These are phyloP conservation scores for Tretioscincus oriximinensis DNA, from an alignment of 2,113 vertebrate species.

Conservation along the genomic window DNA sequence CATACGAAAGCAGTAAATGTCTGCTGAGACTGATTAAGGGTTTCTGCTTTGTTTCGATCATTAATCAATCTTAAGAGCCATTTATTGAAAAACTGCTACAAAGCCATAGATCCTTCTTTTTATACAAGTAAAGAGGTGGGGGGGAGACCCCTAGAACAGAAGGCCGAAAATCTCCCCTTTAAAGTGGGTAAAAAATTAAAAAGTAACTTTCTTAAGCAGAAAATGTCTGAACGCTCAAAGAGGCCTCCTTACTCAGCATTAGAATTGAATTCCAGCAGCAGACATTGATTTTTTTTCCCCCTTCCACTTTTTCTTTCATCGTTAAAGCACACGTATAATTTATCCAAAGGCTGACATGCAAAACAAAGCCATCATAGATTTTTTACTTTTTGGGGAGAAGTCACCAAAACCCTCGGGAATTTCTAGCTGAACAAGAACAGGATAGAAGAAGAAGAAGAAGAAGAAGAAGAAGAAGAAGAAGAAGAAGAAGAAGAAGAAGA, in stretches of 20 bases:
- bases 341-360: not conserved
- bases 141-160: not conserved
- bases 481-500: too few relatives aligned
- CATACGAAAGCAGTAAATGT: not conserved
- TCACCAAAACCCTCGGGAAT: too few relatives aligned
- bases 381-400: not conserved
- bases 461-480: too few relatives aligned
- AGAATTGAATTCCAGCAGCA: not conserved
- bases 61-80: constrained; percentile 16
- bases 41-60: not conserved
- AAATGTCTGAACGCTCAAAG: not conserved
- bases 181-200: not conserved
- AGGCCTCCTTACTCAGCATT: constrained; percentile 4
- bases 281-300: not conserved
- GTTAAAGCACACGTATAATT: not conserved
- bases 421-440: not conserved
- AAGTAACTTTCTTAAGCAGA: not conserved
- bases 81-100: not conserved
- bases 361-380: not conserved
- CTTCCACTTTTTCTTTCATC: not conserved
- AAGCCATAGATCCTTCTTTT: not conserved
- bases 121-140: not conserved
- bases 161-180: not conserved
- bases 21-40: not conserved
- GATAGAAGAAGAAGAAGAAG: too few relatives aligned